A percentile compares a stretch with the other conserved stretches of the same genome.
Conservation (phyloP, 2,797 vertebrate genomes). For the Sebastes nivosus region DNA sequence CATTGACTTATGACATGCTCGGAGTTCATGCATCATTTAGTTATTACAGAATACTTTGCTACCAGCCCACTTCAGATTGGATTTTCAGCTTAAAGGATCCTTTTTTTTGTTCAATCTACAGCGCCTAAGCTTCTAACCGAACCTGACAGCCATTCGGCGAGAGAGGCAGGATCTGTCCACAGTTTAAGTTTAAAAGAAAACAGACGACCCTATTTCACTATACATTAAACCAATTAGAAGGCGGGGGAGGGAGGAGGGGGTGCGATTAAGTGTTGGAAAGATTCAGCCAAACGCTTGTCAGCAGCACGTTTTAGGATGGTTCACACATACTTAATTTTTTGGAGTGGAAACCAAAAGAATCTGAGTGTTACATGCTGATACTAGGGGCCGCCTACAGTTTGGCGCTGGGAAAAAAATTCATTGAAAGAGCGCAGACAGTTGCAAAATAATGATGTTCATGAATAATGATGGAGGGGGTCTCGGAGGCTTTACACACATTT, state of each 20-base stretch:
- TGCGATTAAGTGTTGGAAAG: constrained; percentile 39
- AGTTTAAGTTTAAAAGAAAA: constrained; percentile 67
- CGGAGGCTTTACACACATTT: constrained; percentile 66
- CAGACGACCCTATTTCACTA: constrained; percentile 73
- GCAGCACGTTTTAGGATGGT: constrained; percentile 44
- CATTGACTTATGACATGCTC: constrained; percentile 41
- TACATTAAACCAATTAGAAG: constrained; percentile 78
- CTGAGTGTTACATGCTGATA: constrained; percentile 57
- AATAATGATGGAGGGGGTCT: constrained; percentile 75
- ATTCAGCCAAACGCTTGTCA: constrained; percentile 62
- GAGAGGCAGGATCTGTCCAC: constrained; percentile 61
- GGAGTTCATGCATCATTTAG: constrained; percentile 70
- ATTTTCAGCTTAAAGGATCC: constrained; percentile 73
- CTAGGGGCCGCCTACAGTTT: constrained; percentile 58
- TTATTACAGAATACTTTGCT: constrained; percentile 65
- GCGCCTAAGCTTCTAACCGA: constrained; percentile 65
- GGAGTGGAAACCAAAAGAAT: constrained; percentile 51
- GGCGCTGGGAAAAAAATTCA: constrained; percentile 39
- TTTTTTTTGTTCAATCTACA: constrained; percentile 69
- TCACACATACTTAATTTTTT: constrained; percentile 40
- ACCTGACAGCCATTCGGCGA: constrained; percentile 61
- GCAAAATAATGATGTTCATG: constrained; percentile 76
- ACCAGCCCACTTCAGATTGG: constrained; percentile 61
- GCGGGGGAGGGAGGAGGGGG: not conserved
- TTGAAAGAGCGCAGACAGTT: constrained; percentile 65